These are phyloP conservation scores for Antechinus stuartii DNA, from an alignment of 2,113 vertebrate species.

Conservation along the genomic window DNA sequence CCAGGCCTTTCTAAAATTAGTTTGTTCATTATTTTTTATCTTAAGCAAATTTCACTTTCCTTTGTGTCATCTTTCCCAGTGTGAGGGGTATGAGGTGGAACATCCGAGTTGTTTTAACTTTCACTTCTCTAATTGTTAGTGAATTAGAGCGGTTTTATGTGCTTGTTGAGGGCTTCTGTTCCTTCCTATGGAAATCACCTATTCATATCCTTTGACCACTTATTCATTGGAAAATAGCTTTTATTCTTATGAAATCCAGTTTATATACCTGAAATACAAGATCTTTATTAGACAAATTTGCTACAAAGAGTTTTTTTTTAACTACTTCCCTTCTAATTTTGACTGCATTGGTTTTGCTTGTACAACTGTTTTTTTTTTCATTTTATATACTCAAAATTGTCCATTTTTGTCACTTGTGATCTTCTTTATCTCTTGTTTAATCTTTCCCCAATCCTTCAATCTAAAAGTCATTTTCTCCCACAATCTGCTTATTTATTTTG, in stretches of 20 bases:
- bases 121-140: neutral
- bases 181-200: neutral
- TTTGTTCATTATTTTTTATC: no score
- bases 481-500: neutral
- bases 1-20: no score
- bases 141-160: neutral
- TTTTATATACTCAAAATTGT: neutral
- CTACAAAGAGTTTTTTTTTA: neutral
- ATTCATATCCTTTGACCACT: neutral
- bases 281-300: neutral
- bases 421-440: neutral
- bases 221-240: neutral
- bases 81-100: neutral
- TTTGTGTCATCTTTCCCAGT: neutral
- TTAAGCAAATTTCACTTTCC: neutral
- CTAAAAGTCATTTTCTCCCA: neutral
- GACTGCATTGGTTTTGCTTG: neutral
- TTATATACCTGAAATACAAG: neutral
- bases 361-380: neutral
- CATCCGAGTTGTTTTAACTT: neutral
- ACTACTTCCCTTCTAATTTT: neutral
- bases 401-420: neutral
- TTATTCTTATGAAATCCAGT: neutral
- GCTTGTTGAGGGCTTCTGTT: neutral
- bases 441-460: neutral